Evolutionary conservation across 2,113 vertebrate species (phyloP).

Genomic region (Colossoma macropomum): DNA sequence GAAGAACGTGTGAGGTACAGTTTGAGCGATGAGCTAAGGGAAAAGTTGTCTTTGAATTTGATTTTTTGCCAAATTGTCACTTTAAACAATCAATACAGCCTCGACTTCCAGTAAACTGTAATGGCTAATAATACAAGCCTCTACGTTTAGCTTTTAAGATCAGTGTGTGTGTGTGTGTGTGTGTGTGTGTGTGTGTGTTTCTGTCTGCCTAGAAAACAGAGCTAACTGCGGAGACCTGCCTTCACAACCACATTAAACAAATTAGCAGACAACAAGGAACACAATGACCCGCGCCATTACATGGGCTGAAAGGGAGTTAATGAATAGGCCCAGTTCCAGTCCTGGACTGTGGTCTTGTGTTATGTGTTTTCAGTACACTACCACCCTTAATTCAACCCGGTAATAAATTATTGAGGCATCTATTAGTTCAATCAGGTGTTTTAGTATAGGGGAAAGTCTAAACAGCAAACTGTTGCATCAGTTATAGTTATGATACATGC

Average conservation of each 20-base stretch:
- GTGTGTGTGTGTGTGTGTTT: slow-evolving; percentile 1
- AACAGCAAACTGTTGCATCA: too few relatives aligned
- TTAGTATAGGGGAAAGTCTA: too few relatives aligned
- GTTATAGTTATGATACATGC: too few relatives aligned
- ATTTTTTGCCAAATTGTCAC: too few relatives aligned
- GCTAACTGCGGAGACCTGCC: neutral
- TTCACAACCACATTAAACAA: neutral
- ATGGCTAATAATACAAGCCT: neutral
- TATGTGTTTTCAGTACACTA: too few relatives aligned
- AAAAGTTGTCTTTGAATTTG: too few relatives aligned
- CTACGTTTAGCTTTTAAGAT: neutral
- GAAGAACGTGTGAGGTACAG: too few relatives aligned
- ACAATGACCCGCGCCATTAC: neutral
- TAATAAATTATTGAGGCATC: neutral
- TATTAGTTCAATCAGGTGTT: neutral
- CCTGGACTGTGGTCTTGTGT: neutral
- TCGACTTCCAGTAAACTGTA: too few relatives aligned
- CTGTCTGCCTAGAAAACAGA: neutral
- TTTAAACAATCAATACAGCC: neutral
- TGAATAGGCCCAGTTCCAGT: neutral
- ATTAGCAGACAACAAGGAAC: neutral
- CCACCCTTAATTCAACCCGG: too few relatives aligned
- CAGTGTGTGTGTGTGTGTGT: neutral
- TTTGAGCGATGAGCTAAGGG: too few relatives aligned
- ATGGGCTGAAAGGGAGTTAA: neutral